Evolutionary conservation across 2,888 invertebrate species (phyloP).

Genomic region (Carabus problematicus): DNA sequence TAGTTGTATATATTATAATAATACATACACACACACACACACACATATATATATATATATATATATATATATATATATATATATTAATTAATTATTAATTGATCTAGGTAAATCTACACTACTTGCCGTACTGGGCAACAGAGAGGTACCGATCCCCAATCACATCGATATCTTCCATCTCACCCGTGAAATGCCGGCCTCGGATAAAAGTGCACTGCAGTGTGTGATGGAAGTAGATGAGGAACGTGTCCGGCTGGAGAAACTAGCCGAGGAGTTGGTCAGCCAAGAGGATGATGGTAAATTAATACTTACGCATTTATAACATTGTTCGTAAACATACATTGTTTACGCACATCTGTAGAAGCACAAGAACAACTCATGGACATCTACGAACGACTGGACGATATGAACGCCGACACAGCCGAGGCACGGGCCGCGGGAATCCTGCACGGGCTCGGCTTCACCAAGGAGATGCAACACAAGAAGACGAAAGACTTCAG

Average conservation of each 20-base stretch:
- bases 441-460: conserved; percentile 96
- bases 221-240: conserved; percentile 99
- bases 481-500: conserved; percentile 88
- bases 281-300: conserved; percentile 78
- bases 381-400: conserved; percentile 97
- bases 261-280: conserved; percentile 88
- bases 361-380: conserved; percentile 94
- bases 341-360: no score
- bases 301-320: conserved; percentile 65
- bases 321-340: conserved; percentile 51
- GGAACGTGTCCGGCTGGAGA: conserved; percentile 89
- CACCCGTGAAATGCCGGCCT: conserved; percentile 97
- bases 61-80: no score
- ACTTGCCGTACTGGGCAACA: conserved; percentile 87
- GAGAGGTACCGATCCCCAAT: conserved; percentile 95
- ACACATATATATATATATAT: no score
- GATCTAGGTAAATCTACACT: conserved; percentile 89
- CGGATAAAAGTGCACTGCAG: conserved; percentile 92
- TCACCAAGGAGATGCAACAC: conserved; percentile 84
- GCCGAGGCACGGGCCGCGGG: conserved; percentile 94
- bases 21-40: no score
- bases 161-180: conserved; percentile 98
- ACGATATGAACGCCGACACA: conserved; percentile 95
- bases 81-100: conserved; percentile 57
- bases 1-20: background rate